Conservation (phyloP, 53 echinoderm and acorn worm genomes). For the Echinometra lucunter region DNA sequence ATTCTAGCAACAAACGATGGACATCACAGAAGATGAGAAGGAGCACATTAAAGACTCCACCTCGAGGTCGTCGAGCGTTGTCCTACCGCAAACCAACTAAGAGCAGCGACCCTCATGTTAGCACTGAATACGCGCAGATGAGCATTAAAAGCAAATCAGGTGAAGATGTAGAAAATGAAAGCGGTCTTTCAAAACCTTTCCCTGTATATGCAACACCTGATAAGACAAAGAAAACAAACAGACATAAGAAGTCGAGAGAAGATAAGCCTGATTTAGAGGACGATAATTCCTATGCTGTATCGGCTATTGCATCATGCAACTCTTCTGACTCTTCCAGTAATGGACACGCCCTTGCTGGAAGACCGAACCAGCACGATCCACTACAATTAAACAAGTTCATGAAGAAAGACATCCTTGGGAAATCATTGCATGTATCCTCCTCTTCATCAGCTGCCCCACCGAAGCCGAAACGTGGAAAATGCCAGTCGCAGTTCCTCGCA, state of each 20-base stretch:
- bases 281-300: slow-evolving; percentile 28
- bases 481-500: slow-evolving; percentile 36
- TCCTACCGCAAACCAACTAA: slow-evolving; percentile 21
- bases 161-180: neutral
- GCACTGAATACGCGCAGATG: slow-evolving; percentile 55
- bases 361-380: neutral
- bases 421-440: slow-evolving; percentile 15
- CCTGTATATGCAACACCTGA: slow-evolving; percentile 32
- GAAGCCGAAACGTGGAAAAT: slow-evolving; percentile 43
- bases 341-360: neutral
- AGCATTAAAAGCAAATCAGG: slow-evolving; percentile 41
- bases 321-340: neutral
- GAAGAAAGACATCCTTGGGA: slow-evolving; percentile 45
- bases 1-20: slow-evolving; percentile 36
- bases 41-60: slow-evolving; percentile 41
- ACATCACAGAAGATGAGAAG: slow-evolving; percentile 59
- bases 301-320: neutral
- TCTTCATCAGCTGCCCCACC: slow-evolving; percentile 6
- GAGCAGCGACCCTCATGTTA: slow-evolving; percentile 45
- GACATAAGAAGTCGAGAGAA: slow-evolving; percentile 1
- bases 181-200: no score
- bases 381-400: neutral
- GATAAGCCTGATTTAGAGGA: neutral
- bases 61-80: slow-evolving; percentile 35
- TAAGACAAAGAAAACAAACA: slow-evolving; percentile 3